These are phyloP conservation scores for Stegana nigrithorax DNA, from an alignment of 2,888 invertebrate species.

Conservation along the genomic window DNA sequence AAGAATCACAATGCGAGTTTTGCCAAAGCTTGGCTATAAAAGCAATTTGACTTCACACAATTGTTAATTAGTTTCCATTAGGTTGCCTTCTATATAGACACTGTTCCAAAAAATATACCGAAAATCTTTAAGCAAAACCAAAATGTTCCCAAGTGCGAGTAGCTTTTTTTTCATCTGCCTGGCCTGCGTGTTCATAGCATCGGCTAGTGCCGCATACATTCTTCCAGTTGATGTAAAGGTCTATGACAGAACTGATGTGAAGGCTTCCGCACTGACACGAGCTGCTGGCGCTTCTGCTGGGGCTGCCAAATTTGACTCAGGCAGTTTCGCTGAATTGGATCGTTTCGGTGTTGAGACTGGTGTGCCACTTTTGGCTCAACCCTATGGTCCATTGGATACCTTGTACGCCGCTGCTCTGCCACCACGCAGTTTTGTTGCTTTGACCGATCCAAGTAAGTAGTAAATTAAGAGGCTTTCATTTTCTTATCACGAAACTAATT, in stretches of 20 bases:
- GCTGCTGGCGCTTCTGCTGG: slow-evolving; percentile 59
- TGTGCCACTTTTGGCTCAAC: slow-evolving; percentile 49
- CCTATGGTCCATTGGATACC: slow-evolving; percentile 51
- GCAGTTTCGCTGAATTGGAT: slow-evolving; percentile 47
- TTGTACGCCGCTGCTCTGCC: slow-evolving; percentile 61
- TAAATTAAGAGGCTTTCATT: background rate
- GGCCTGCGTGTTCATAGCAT: slow-evolving; percentile 20
- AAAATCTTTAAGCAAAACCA: slow-evolving; percentile 20
- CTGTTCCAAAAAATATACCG: too few species aligned
- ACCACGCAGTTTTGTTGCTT: slow-evolving; percentile 61
- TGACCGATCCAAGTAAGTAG: slow-evolving; percentile 64
- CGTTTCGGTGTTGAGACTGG: slow-evolving; percentile 57
- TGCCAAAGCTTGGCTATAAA: slow-evolving; percentile 57
- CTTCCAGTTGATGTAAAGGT: slow-evolving; percentile 31
- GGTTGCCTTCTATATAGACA: slow-evolving; percentile 51
- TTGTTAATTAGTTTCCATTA: slow-evolving; percentile 55
- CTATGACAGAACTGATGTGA: slow-evolving; percentile 46
- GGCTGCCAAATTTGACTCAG: slow-evolving; percentile 51
- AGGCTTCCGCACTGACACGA: slow-evolving; percentile 49
- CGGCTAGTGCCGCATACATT: background rate
- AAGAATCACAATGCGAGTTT: slow-evolving; percentile 46
- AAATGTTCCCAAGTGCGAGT: slow-evolving; percentile 40
- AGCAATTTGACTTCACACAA: slow-evolving; percentile 55
- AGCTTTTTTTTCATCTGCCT: slow-evolving; percentile 43
- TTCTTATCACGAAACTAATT: background rate